Evolutionary conservation across 2,888 invertebrate genomes (phyloP), one percentile per base, ranked within the genome.

Genomic region (Lydus trimaculatus): DNA sequence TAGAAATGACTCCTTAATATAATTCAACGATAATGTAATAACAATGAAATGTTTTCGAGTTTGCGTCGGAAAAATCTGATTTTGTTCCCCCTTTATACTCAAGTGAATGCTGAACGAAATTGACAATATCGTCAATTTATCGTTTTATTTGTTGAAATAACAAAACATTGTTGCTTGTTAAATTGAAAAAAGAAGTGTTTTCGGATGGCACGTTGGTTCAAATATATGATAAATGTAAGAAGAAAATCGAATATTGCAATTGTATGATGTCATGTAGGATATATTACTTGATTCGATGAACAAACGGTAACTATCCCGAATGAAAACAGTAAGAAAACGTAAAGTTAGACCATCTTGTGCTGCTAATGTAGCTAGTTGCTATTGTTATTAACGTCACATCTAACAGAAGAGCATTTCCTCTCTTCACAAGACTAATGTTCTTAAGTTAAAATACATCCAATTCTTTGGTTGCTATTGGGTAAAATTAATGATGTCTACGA

Each of bases 371-470:
- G 68, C 71, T 66, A 71, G 71, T 73, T 70, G 66, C 68, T 67
- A 67, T 72, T 65, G 67, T 69, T 71, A 75, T 73, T 73, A 73
- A 75, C 73, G 71, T 69, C 70, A 67, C 69, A 63, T 73, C 71
- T 72, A 58, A 72, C 6, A 73, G 72, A 73, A 62, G 70, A 67
- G 70, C 68, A 71, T 69, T 61, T 71, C 65, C 66, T 58, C 63
- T 63, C 36, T 67, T 58, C 58, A 58, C 65, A 43, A 65, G 66
- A 67, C 67, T 69, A 68, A 72, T 67, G 66, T 58, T 61, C 31
- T 62, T 63, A 63, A 65, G 68, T 65, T 39, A 43, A 67, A 68
- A 70, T 66, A 65, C 60, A 72, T 74, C 68, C 73, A 70, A 66
- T 69, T 74, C 70, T 74, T 72, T 70, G 70, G 72, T 71, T 68